Evolutionary conservation across 2,888 invertebrate species (phyloP), one percentile per base, ranked within the genome.

Genomic region (Drosophila tanythrix): DNA sequence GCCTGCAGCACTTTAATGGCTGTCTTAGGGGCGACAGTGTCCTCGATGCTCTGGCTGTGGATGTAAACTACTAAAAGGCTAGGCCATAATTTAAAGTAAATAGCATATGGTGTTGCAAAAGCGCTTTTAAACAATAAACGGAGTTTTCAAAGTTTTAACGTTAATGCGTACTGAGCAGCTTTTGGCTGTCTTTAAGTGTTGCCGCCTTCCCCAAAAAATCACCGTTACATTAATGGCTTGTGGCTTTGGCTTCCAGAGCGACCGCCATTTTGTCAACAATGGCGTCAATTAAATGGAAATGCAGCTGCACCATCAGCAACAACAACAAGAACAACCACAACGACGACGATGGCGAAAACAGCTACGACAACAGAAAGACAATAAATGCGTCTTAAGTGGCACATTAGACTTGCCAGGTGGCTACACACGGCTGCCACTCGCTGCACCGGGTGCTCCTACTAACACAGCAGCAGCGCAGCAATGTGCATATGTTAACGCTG

Each of bases 11-110:
- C 18, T 96, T 95, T 90, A 89, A 93, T 7, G 92, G 92, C 0
- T 96, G 96, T 82, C 94, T 94, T 3, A 92, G 94, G 67, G 95
- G 95, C 3, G 93, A 94, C 63, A 95, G 95, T 1, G 87, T 96
- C 35, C 92, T 96, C 33, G 85, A 85, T 73, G 58, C 64, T 0
- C 71, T 83, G 5, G 58, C 83, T 11, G 50, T 85, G 55, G 90
- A 90, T 68, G 66, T 63, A 2, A 38, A 59, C 11, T 31, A 71
- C 18, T 82, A 38, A 77, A 52, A 21, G 8, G 15, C 3, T 35
- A 31, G 35, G 58, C 76, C 46, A 46, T 7, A 15, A 21, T 79
- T 63, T 61, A 40, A 48, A 43, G 36, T 18, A 51, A 56, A 56
- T 21, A 15, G 56, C 38, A 38, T 60, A 35, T 36, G 21, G 33